phyloP scores from a whole-genome alignment of 2,888 invertebrate genomes.

The Perithous albicinctus region DNA sequence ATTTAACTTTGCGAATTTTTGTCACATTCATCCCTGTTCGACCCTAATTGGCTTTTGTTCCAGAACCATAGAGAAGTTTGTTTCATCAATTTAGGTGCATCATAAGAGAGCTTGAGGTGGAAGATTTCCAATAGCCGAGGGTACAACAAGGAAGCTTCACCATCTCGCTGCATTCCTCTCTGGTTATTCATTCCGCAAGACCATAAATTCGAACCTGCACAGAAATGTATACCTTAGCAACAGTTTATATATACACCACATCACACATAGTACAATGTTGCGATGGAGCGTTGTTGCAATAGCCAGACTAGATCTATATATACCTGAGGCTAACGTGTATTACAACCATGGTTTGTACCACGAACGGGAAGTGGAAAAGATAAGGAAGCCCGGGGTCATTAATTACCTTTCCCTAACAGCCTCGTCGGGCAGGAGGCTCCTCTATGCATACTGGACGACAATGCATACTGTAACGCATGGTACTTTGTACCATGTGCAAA shows the following conservation, averaged over 20 bases:
- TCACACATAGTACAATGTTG: conserved; percentile 38
- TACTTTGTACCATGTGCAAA: conserved; percentile 29
- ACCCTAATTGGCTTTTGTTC: too few relatives aligned
- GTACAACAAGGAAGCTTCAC: conserved; percentile 28
- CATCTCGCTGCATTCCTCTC: conserved; percentile 36
- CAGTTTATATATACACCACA: neutral
- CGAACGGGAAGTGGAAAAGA: conserved; percentile 79
- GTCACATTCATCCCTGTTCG: too few relatives aligned
- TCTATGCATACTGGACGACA: conserved; percentile 61
- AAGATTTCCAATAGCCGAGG: conserved; percentile 32
- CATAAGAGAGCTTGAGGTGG: conserved; percentile 7
- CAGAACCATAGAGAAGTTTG: neutral
- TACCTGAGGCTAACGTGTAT: conserved; percentile 7
- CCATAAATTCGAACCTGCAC: conserved; percentile 60
- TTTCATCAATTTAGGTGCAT: neutral
- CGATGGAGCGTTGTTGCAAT: conserved; percentile 36
- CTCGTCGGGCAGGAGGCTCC: conserved; percentile 35
- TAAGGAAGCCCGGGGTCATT: conserved; percentile 76
- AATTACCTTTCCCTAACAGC: conserved; percentile 71
- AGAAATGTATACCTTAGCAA: conserved; percentile 25
- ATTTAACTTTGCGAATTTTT: too few relatives aligned
- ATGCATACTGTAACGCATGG: conserved; percentile 35
- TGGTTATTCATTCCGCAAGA: conserved; percentile 61
- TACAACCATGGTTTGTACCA: conserved; percentile 69
- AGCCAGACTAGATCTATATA: conserved; percentile 40